A percentile compares a stretch with the other conserved stretches of the same genome.
Conservation (phyloP, 2,797 vertebrate genomes). For the Tadarida brasiliensis region DNA sequence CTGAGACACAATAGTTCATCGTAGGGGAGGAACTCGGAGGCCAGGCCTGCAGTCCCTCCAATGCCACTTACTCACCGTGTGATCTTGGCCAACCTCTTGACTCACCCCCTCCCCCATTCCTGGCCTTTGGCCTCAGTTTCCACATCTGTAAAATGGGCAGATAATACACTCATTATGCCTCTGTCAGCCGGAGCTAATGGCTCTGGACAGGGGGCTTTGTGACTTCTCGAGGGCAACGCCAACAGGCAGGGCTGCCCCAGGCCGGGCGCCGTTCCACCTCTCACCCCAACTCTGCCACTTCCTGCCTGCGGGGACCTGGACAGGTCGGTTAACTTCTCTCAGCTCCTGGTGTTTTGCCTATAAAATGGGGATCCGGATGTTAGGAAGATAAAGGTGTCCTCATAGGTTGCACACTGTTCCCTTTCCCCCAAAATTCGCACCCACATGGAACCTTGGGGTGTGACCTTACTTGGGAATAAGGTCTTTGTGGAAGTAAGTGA, state of each 20-base stretch:
- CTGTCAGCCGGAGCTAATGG: neutral
- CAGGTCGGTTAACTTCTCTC: neutral
- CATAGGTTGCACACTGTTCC: neutral
- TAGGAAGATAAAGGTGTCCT: neutral
- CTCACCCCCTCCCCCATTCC: too few relatives aligned
- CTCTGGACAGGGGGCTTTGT: neutral
- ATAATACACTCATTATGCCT: too few relatives aligned
- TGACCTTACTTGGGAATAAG: neutral
- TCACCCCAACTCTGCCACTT: neutral
- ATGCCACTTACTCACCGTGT: rapidly evolving
- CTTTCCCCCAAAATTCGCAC: too few relatives aligned
- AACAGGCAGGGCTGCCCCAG: too few relatives aligned
- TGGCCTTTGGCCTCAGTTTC: neutral
- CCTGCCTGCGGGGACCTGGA: neutral
- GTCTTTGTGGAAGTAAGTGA: neutral
- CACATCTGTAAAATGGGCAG: neutral
- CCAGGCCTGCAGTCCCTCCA: neutral
- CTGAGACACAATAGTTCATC: rapidly evolving
- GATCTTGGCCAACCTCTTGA: neutral
- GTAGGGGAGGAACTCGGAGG: neutral
- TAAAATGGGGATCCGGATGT: neutral
- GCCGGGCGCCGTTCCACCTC: neutral
- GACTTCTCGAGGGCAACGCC: neutral
- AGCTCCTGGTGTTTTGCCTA: neutral
- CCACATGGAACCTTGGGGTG: neutral